A percentile compares a stretch with the other conserved stretches of the same genome.
Conservation (phyloP, 2,113 vertebrate species). For the Eidolon helvum region DNA sequence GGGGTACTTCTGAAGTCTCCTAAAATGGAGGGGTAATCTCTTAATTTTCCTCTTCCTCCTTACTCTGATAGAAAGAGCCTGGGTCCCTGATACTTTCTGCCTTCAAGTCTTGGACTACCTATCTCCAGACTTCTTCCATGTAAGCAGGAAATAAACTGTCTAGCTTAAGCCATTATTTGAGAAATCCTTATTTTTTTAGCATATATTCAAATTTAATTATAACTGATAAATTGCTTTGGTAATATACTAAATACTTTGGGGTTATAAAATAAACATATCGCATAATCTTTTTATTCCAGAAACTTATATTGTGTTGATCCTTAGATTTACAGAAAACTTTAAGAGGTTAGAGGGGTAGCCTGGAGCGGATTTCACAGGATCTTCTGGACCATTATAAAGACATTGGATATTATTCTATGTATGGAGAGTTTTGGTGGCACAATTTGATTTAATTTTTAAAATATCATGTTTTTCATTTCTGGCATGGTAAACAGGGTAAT, state of each 20-base stretch:
- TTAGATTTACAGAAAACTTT: not conserved
- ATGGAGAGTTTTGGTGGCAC: not conserved
- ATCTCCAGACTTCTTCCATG: not conserved
- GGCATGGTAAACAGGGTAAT: not conserved
- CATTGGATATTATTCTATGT: not conserved
- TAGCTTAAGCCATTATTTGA: not conserved
- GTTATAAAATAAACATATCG: not conserved
- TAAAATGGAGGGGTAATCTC: not conserved
- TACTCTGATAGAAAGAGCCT: not conserved
- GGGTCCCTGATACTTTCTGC: not conserved
- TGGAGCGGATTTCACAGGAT: not conserved
- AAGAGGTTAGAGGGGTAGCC: not conserved
- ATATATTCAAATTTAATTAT: not conserved
- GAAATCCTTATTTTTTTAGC: not conserved
- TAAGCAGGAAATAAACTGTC: not conserved
- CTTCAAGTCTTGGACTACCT: not conserved
- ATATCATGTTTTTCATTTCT: not conserved
- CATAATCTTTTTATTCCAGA: not conserved
- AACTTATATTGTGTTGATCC: not conserved
- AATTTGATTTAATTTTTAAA: not conserved
- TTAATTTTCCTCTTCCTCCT: not conserved
- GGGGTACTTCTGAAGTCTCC: not conserved
- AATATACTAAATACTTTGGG: not conserved
- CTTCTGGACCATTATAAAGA: not conserved
- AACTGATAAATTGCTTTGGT: not conserved